Percentiles rank a stretch among this genome's conserved stretches.
These are phyloP conservation scores for Campoplex nolae DNA, from an alignment of 2,888 invertebrate species.

Conservation along the genomic window DNA sequence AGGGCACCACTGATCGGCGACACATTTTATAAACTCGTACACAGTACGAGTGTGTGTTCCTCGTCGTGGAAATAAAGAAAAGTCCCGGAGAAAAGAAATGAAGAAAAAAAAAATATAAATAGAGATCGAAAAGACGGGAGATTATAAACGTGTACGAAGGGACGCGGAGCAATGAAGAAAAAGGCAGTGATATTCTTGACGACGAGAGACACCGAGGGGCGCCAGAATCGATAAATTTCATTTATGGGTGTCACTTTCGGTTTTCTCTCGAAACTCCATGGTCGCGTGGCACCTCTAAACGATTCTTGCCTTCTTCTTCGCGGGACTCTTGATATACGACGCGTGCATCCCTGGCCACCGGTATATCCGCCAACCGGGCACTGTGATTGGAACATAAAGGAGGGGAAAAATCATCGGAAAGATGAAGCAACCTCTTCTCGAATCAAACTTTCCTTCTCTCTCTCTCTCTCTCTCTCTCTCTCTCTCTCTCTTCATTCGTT, in stretches of 20 bases:
- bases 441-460: conserved; percentile 41
- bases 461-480: conserved; percentile 9
- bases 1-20: conserved; percentile 26
- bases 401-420: neutral
- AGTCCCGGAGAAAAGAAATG: neutral
- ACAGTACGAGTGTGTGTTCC: neutral
- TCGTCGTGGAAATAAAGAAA: conserved; percentile 27
- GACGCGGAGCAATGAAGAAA: conserved; percentile 7
- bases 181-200: conserved; percentile 34
- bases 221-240: conserved; percentile 60
- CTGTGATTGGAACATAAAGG: neutral
- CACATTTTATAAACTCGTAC: conserved; percentile 1
- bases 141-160: neutral
- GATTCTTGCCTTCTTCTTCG: conserved; percentile 3
- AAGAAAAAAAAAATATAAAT: neutral
- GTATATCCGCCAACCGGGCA: neutral
- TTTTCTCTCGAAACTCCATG: conserved; percentile 48
- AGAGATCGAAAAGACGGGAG: conserved; percentile 2
- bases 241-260: conserved; percentile 53
- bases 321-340: conserved; percentile 39
- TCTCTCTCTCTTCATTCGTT: conserved; percentile 21
- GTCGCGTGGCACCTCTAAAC: conserved; percentile 60
- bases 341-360: neutral
- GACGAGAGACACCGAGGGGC: conserved; percentile 3
- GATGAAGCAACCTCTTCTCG: conserved; percentile 18